phyloP scores from a whole-genome alignment of 2,113 vertebrate species.

The Trematocara nigrifrons region DNA sequence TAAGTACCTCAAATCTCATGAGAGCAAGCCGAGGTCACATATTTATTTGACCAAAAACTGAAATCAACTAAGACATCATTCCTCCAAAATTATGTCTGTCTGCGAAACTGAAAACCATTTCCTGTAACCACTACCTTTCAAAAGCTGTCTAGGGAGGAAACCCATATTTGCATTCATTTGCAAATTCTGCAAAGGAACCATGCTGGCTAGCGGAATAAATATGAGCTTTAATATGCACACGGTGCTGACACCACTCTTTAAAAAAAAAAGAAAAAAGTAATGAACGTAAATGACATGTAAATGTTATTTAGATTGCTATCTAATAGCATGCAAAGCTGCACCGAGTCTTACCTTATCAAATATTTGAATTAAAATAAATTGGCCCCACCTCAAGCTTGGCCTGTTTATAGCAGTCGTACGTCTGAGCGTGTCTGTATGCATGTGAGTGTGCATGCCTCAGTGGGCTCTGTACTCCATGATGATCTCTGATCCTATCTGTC shows the following conservation, averaged over 20 bases:
- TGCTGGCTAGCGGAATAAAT: slow-evolving; percentile 51
- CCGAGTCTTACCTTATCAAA: slow-evolving; percentile 46
- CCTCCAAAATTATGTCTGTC: background rate
- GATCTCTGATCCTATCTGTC: slow-evolving; percentile 24
- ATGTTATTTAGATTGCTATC: slow-evolving; percentile 67
- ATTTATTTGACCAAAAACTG: background rate
- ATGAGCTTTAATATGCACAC: slow-evolving; percentile 38
- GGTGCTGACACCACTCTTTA: slow-evolving; percentile 40
- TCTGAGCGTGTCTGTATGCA: background rate
- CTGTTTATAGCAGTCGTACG: background rate
- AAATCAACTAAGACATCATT: slow-evolving; percentile 10
- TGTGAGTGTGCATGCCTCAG: background rate
- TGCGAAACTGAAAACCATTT: slow-evolving; percentile 5
- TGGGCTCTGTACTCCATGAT: background rate
- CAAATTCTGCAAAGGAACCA: slow-evolving; percentile 46
- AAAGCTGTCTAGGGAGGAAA: slow-evolving; percentile 30
- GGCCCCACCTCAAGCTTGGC: background rate
- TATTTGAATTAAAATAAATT: slow-evolving; percentile 38
- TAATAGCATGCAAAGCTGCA: slow-evolving; percentile 54
- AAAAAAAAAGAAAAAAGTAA: slow-evolving; percentile 20
- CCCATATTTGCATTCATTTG: slow-evolving; percentile 62
- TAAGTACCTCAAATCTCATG: background rate
- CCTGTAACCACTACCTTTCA: slow-evolving; percentile 29
- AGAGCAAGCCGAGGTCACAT: background rate
- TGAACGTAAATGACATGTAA: slow-evolving; percentile 65